These are phyloP conservation scores for Molossus molossus DNA, from an alignment of 2,797 vertebrate genomes.

Conservation along the genomic window DNA sequence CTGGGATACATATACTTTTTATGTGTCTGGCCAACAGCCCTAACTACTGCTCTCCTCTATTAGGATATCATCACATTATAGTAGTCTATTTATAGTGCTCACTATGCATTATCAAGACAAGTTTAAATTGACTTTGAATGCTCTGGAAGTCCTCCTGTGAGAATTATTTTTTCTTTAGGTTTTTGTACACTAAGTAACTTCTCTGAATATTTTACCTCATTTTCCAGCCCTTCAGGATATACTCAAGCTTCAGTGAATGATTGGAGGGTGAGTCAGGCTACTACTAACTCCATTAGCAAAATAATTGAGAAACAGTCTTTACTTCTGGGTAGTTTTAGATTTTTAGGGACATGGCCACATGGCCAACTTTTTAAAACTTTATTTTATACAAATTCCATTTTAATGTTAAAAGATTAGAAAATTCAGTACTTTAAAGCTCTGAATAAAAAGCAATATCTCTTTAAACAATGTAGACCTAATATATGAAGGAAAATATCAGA, in stretches of 20 bases:
- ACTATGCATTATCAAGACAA: not conserved
- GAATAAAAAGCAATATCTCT: constrained; percentile 10
- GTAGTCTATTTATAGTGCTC: not conserved
- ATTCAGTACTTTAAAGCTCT: not conserved
- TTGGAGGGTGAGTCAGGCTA: not conserved
- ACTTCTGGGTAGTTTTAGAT: not conserved
- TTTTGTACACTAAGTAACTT: not conserved
- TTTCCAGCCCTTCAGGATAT: not conserved
- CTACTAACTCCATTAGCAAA: not conserved
- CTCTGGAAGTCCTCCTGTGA: not conserved
- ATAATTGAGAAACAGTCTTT: not conserved
- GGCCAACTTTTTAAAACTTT: constrained; percentile 9
- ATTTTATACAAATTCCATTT: not conserved
- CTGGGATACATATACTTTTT: not conserved
- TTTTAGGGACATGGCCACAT: not conserved
- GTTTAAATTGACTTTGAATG: not conserved
- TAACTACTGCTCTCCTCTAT: not conserved
- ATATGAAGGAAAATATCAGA: not conserved
- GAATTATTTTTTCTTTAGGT: not conserved
- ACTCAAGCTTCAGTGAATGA: not conserved
- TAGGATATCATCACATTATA: not conserved
- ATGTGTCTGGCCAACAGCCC: not conserved
- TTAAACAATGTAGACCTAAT: not conserved
- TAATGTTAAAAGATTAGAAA: constrained; percentile 30
- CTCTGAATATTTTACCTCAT: not conserved